These are phyloP conservation scores for Apodemia duryi DNA, from an alignment of 2,888 invertebrate species.

Conservation along the genomic window DNA sequence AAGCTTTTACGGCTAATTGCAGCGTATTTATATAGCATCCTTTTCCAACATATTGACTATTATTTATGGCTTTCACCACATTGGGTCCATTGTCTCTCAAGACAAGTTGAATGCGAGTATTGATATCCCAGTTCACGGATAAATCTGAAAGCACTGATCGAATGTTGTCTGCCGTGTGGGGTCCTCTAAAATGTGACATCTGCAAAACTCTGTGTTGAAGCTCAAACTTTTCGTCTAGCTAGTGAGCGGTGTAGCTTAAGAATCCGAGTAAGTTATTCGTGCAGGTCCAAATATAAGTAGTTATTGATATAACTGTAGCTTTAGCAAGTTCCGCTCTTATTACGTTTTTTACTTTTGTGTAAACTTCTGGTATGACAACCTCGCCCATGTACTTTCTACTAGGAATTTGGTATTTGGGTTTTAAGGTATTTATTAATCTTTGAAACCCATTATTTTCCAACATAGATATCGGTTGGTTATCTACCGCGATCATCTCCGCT, in stretches of 20 bases:
- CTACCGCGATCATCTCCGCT: too few relatives aligned
- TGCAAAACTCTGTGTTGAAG: slow-evolving; percentile 22
- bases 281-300: slow-evolving; percentile 23
- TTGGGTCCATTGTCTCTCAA: slow-evolving; percentile 21
- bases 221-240: slow-evolving; percentile 24
- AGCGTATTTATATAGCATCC: slow-evolving; percentile 20
- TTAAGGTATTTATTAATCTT: slow-evolving; percentile 12
- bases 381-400: slow-evolving; percentile 18
- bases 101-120: not conserved
- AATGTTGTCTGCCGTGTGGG: slow-evolving; percentile 5
- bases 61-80: slow-evolving; percentile 21
- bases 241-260: slow-evolving; percentile 26
- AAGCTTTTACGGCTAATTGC: slow-evolving; percentile 16
- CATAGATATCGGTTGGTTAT: too few relatives aligned
- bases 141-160: slow-evolving; percentile 4
- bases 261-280: slow-evolving; percentile 23
- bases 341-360: not conserved
- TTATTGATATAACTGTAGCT: slow-evolving; percentile 19
- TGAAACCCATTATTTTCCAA: too few relatives aligned
- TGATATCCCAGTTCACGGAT: not conserved
- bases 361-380: slow-evolving; percentile 12
- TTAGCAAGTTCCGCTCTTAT: slow-evolving; percentile 7
- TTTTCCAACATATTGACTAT: slow-evolving; percentile 18
- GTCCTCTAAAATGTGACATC: slow-evolving; percentile 23
- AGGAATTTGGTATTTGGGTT: slow-evolving; percentile 18